These are phyloP conservation scores for Meda fulgida DNA, from an alignment of 2,797 vertebrate species.

Conservation along the genomic window DNA sequence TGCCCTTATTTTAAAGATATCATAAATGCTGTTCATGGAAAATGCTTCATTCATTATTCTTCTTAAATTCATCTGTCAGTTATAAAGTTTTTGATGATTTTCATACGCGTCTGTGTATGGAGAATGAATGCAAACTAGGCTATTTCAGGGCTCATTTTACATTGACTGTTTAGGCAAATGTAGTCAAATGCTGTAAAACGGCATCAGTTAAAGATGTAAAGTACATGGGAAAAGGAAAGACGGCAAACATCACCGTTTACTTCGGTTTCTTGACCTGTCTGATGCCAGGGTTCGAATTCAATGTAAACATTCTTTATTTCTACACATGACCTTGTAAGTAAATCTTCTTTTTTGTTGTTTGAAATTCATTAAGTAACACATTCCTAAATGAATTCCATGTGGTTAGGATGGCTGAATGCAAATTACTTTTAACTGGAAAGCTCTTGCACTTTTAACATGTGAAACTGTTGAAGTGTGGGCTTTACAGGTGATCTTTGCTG, in stretches of 20 bases:
- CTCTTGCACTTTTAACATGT: not conserved
- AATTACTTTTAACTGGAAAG: not conserved
- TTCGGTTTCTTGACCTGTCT: not conserved
- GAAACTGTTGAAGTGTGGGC: not conserved
- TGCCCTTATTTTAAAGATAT: not conserved
- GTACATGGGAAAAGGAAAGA: not conserved
- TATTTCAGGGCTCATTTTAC: not conserved
- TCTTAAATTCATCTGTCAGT: not conserved
- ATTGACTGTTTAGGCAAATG: conserved; percentile 18
- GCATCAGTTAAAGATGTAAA: conserved; percentile 11
- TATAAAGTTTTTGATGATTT: not conserved
- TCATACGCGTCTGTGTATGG: not conserved
- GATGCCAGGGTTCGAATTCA: not conserved
- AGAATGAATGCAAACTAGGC: conserved; percentile 15
- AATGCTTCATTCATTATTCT: not conserved
- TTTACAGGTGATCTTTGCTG: not conserved
- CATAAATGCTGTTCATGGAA: not conserved
- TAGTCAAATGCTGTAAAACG: conserved; percentile 15
- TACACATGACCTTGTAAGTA: not conserved
- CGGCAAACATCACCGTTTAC: not conserved
- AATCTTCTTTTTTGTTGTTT: not conserved
- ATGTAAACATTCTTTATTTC: not conserved
- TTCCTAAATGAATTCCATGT: not conserved
- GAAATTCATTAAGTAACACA: not conserved
- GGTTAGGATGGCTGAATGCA: not conserved